Base-by-base conservation (phyloP, 2,797 vertebrate genomes). In the Enteromius treurensis region DNA sequence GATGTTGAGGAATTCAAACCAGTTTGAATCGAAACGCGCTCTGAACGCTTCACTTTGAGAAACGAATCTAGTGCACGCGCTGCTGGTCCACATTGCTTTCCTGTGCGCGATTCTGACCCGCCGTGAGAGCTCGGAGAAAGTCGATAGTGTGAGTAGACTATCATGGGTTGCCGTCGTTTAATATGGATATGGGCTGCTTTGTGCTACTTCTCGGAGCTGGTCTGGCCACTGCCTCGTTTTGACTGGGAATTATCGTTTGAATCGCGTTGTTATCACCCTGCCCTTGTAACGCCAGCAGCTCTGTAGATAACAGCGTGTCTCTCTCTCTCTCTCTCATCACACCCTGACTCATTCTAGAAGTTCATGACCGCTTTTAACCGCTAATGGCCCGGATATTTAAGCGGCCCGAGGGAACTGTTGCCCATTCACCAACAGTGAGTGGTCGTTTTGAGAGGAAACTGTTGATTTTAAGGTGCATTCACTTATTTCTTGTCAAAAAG, bases 301-400 rank as follows among this genome's bases (percentile, higher is more conserved):
- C 42, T 82, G 79, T 49, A 73, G 67, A 82, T 73, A 65, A 81
- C 74, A 21, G 29, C 34, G 26, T 40, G 8, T 37, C n/a, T 29
- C 79, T 9, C 79, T 45, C 32, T 45, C 32, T 21, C 79, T 9
- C 79, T n/a, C n/a, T 23, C 69, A 62, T 81, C 69, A 62, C 55
- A 62, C 37, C 45, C 29, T 34, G 47, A 17, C 47, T 68, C 45
- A 40, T 26, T 74, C 40, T 15, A 34, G 45, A 77, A 78, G 82
- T 78, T 84, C 49, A 68, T 29, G 40, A 58, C 3, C 42, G 69
- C 32, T 76, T 82, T 82, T 32, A 14, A 4, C 4, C 13, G 45
- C 21, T 42, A 53, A 70, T 67, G 67, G 29, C 5, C 55, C 68
- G 42, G 68, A 23, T 84, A 70, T 71, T 79, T 53, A 29, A 10